Evolutionary conservation across 2,888 invertebrate genomes (phyloP), one percentile per base, ranked within the genome.

Genomic region (Oasisia sp.): DNA sequence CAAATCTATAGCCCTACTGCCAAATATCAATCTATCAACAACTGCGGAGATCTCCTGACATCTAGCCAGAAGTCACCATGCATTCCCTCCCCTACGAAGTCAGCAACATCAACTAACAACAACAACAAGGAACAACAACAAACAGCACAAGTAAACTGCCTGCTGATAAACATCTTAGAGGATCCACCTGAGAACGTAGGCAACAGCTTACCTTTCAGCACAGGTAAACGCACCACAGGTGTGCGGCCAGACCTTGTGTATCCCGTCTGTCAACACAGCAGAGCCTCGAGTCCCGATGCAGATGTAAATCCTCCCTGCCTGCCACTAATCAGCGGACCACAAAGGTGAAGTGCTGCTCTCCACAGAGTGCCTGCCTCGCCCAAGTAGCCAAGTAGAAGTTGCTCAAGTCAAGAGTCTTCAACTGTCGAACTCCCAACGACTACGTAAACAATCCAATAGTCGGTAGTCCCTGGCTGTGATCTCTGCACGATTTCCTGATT

Each of bases 161-260:
- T 74, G 74, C 74, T 74, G 74, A 74, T 74, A 19, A 74, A 74
- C 74, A 74, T 74, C 74, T 74, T 74, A 74, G n/a, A n/a, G 19
- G 27, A 74, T 74, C 74, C 74, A 74, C 74, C 74, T 74, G 74
- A 19, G n/a, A 74, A 27, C 27, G 74, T 74, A 27, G 7, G n/a
- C n/a, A 74, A n/a, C 74, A 74, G 74, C 74, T 74, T 74, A 74
- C 74, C 74, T 74, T 74, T 74, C 74, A 74, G 74, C 74, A 27
- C 74, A 74, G 74, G 74, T 74, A 74, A 74, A 74, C 74, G 27
- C 74, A 74, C 14, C 74, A 74, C 74, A 74, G 74, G n/a, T 74
- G 74, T 74, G 7, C 19, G 74, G 74, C 19, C n/a, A 74, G 74
- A 74, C 27, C 50, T 50, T 14, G 14, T 50, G 50, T 50, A 50